Conservation (phyloP, 37 sponge, comb jelly and placozoan species). For the Eunapius fragilis region DNA sequence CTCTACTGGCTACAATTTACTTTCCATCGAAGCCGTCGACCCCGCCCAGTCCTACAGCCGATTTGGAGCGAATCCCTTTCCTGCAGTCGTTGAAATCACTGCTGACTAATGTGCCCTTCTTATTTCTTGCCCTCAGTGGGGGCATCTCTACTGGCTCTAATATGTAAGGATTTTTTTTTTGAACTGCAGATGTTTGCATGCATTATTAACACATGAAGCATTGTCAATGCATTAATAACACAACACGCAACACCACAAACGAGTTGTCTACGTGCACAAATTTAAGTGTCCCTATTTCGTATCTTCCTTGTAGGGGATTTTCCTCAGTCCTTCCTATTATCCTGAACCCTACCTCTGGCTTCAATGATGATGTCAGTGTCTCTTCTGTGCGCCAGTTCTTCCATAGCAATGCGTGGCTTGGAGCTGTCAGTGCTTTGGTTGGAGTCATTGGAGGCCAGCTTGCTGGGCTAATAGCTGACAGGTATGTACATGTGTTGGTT, state of each 20-base stretch:
- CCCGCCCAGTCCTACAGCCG: slow-evolving; percentile 40
- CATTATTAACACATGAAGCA: too few species aligned
- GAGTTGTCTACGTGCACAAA: too few species aligned
- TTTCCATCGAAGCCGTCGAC: slow-evolving; percentile 45
- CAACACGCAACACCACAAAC: too few species aligned
- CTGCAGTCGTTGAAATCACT: slow-evolving; percentile 7
- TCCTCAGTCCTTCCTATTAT: slow-evolving; percentile 35
- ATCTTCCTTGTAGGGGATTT: slow-evolving; percentile 26
- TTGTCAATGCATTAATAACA: too few species aligned
- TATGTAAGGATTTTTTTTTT: slow-evolving; percentile 6
- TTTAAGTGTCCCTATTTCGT: too few species aligned
- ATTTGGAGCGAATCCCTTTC: slow-evolving; percentile 13
- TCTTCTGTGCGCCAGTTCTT: slow-evolving; percentile 20
- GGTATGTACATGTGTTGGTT: background rate
- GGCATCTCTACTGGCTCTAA: slow-evolving; percentile 26
- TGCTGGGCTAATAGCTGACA: slow-evolving; percentile 32
- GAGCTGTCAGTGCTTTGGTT: slow-evolving; percentile 6
- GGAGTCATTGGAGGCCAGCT: slow-evolving; percentile 32
- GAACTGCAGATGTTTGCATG: background rate
- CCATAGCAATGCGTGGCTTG: slow-evolving; percentile 42
- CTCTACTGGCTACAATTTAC: slow-evolving; percentile 36
- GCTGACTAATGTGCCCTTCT: slow-evolving; percentile 4
- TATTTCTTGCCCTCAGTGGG: slow-evolving; percentile 27
- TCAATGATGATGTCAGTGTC: slow-evolving; percentile 26
- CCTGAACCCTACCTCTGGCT: slow-evolving; percentile 30